phyloP scores from a whole-genome alignment of 2,113 vertebrate species.

The Oryzias celebensis region DNA sequence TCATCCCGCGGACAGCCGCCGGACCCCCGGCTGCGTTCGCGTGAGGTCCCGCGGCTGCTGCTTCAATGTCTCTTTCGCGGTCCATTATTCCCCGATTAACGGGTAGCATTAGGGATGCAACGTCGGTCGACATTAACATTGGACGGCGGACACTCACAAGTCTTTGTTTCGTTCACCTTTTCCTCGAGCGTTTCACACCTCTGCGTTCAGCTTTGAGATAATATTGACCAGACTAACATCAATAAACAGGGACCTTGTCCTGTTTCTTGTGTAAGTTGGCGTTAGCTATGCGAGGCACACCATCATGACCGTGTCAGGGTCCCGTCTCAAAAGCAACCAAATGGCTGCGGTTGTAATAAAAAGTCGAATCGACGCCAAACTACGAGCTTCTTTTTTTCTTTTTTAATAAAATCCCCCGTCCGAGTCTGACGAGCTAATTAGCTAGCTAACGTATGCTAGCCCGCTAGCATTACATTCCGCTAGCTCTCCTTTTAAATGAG shows the following conservation, averaged over 20 bases:
- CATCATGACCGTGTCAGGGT: conserved; percentile 36
- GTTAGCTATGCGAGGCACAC: conserved; percentile 40
- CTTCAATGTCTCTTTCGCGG: conserved; percentile 72
- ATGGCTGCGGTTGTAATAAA: not conserved
- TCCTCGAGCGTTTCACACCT: not conserved
- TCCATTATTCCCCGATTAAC: conserved; percentile 79
- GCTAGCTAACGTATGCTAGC: conserved; percentile 64
- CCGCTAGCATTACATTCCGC: conserved; percentile 76
- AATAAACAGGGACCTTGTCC: conserved; percentile 27
- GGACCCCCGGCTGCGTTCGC: conserved; percentile 58
- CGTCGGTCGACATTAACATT: conserved; percentile 83
- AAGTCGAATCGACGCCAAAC: conserved; percentile 32
- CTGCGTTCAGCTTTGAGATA: not conserved
- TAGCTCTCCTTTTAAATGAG: conserved; percentile 63
- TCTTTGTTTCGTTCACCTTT: conserved; percentile 14
- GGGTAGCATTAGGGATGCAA: conserved; percentile 76
- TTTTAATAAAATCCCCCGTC: conserved; percentile 51
- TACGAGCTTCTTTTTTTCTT: conserved; percentile 50
- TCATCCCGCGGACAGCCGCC: conserved; percentile 74
- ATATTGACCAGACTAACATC: conserved; percentile 42
- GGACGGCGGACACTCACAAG: conserved; percentile 60
- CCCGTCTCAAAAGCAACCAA: not conserved
- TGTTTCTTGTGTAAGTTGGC: conserved; percentile 56
- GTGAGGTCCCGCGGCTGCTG: conserved; percentile 62
- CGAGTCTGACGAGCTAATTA: conserved; percentile 71